Base-by-base conservation (phyloP, 2,888 invertebrate genomes). In the Eupithecia insigniata region DNA sequence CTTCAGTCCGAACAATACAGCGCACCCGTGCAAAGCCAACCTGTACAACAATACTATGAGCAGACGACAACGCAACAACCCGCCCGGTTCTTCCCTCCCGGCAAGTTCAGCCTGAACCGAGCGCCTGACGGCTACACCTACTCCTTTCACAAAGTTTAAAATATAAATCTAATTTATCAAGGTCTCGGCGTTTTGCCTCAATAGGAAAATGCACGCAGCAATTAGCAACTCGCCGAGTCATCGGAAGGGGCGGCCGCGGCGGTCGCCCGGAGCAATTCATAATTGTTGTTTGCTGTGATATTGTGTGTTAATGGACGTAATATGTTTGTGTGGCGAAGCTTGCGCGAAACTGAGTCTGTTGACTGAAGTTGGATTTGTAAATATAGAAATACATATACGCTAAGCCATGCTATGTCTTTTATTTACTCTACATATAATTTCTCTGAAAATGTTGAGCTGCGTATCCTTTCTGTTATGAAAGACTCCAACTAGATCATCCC, bases 121-220 rank as follows among this genome's bases (percentile, higher is more conserved):
- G 97, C 97, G 74, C 98, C 98, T 58, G 98, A 98, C 86, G 98
- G 98, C 84, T 98, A 96, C 94, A 97, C 97, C 84, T 98, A 97
- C 92, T 97, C 96, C 80, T 97, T 97, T 95, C 97, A 96, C 93
- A 97, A 94, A 92, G 93, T 92, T 84, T 55, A 55, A 55, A 55
- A 26, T 55, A 55, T 94, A 94, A 92, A 88, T 84, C 80, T 86
- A 87, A 87, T 86, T 85, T 86, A 85, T 82, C 82, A 79, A 81
- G 83, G 83, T 83, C 85, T 86, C 86, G 90, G 89, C 87, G 90
- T 87, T 88, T 90, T 89, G 89, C 89, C 80, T 82, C 85, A 82
- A 88, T 81, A 87, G 84, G 85, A 88, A 89, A 89, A 89, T 91
- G 87, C 89, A 89, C 86, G 87, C 88, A 89, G 89, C 90, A 88